These are phyloP conservation scores for Aplocera efformata DNA, from an alignment of 2,888 invertebrate genomes.

Conservation along the genomic window DNA sequence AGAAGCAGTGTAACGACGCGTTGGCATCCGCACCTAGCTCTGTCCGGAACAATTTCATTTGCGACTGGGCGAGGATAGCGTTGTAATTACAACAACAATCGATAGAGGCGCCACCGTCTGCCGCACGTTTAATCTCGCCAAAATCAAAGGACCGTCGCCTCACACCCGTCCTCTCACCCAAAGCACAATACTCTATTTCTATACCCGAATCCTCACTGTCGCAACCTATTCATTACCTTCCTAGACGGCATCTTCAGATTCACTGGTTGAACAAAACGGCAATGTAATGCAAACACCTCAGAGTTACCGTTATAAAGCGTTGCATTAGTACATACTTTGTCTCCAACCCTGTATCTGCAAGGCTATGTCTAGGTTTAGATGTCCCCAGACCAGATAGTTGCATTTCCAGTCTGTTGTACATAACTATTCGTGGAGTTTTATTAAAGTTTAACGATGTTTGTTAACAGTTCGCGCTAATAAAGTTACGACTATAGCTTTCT, in stretches of 20 bases:
- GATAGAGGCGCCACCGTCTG: constrained; percentile 80
- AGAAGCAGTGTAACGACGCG: constrained; percentile 58
- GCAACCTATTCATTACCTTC: constrained; percentile 40
- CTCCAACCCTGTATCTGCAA: constrained; percentile 70
- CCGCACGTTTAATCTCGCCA: constrained; percentile 80
- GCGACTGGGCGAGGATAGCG: constrained; percentile 79
- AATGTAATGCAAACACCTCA: constrained; percentile 35
- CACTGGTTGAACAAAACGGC: constrained; percentile 22
- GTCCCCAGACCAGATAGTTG: constrained; percentile 72
- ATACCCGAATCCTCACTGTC: constrained; percentile 6
- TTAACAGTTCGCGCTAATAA: constrained; percentile 31
- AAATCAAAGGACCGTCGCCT: constrained; percentile 78
- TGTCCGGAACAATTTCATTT: constrained; percentile 80
- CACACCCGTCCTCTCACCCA: constrained; percentile 61
- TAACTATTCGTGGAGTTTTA: constrained; percentile 67
- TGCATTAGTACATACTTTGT: constrained; percentile 60
- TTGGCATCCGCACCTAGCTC: constrained; percentile 72
- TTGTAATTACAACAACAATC: constrained; percentile 81
- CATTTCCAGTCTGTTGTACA: constrained; percentile 68
- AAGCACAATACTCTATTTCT: constrained; percentile 41
- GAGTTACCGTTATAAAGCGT: constrained; percentile 46
- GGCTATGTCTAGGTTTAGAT: constrained; percentile 70
- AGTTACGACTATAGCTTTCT: not conserved
- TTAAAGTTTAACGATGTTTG: constrained; percentile 65
- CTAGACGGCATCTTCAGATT: not conserved